phyloP scores from a whole-genome alignment of 2,888 invertebrate species.

The Ariolimax columbianus region DNA sequence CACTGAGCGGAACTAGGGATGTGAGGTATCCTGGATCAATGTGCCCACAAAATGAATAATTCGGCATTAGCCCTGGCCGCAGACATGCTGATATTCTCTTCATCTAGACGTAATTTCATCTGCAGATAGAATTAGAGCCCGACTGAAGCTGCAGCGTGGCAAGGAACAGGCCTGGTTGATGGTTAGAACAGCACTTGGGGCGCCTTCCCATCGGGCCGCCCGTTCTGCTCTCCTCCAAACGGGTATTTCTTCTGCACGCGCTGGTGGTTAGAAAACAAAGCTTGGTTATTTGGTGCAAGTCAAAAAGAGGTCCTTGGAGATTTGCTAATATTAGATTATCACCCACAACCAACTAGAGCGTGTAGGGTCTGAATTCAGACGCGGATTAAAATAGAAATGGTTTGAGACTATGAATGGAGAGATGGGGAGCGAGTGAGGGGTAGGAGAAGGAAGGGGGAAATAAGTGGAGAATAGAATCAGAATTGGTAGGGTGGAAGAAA shows the following conservation, averaged over 20 bases:
- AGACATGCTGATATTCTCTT: conserved; percentile 40
- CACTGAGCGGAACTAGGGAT: conserved; percentile 25
- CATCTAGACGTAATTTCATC: conserved; percentile 47
- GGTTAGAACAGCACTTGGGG: conserved; percentile 10
- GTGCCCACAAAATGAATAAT: conserved; percentile 50
- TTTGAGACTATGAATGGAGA: background rate
- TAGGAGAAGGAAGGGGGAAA: background rate
- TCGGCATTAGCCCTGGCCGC: conserved; percentile 45
- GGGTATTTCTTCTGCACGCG: conserved; percentile 42
- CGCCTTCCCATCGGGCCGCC: background rate
- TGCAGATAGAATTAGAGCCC: conserved; percentile 48
- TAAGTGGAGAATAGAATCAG: too few relatives aligned
- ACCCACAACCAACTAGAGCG: conserved; percentile 35
- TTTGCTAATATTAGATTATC: conserved; percentile 50
- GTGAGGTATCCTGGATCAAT: conserved; percentile 34
- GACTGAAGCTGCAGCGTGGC: conserved; percentile 16
- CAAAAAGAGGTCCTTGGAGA: conserved; percentile 40
- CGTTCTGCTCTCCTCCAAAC: conserved; percentile 5
- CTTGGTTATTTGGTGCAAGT: conserved; percentile 36
- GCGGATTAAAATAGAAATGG: background rate
- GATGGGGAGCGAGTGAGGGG: background rate
- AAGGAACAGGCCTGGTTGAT: background rate
- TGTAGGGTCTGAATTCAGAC: conserved; percentile 1
- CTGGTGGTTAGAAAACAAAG: conserved; percentile 45
- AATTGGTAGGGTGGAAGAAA: background rate